These are phyloP conservation scores for Limonius californicus DNA, from an alignment of 1,140 invertebrate species.

Conservation along the genomic window DNA sequence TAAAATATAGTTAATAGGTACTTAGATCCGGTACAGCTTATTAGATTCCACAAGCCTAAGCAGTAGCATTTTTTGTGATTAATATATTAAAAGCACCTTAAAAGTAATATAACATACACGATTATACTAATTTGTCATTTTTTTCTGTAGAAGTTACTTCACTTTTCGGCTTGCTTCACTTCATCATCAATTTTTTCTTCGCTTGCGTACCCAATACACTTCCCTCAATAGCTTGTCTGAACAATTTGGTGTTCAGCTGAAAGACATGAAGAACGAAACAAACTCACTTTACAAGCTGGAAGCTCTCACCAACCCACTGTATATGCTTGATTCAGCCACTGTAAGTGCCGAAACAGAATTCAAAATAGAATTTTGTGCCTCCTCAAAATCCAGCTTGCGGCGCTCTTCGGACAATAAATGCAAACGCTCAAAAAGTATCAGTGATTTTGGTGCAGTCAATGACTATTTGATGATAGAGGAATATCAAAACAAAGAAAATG, in stretches of 20 bases:
- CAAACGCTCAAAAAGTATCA: constrained; percentile 38
- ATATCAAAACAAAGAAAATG: constrained; percentile 66
- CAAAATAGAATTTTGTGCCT: constrained; percentile 36
- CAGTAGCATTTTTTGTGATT: neutral
- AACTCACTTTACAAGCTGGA: constrained; percentile 45
- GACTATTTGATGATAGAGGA: constrained; percentile 47
- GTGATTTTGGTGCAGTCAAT: constrained; percentile 30
- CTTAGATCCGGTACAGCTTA: no score
- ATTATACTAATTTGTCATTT: constrained; percentile 21
- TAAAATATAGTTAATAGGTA: no score
- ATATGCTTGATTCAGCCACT: constrained; percentile 28
- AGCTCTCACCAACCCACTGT: constrained; percentile 33
- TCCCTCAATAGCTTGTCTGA: constrained; percentile 64
- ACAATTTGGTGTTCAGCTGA: constrained; percentile 54
- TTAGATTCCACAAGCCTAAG: neutral
- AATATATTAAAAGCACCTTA: no score
- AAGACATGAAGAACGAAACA: constrained; percentile 46
- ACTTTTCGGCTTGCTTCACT: constrained; percentile 69
- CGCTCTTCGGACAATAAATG: constrained; percentile 21
- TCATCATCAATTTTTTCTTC: constrained; percentile 72
- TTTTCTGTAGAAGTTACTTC: constrained; percentile 61
- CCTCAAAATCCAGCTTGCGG: constrained; percentile 26
- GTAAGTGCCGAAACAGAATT: constrained; percentile 42
- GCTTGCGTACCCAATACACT: constrained; percentile 64
- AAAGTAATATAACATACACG: neutral